Percentiles rank a stretch among this genome's conserved stretches.
Conservation (phyloP, 2,113 vertebrate species). For the Serilophus lunatus region DNA sequence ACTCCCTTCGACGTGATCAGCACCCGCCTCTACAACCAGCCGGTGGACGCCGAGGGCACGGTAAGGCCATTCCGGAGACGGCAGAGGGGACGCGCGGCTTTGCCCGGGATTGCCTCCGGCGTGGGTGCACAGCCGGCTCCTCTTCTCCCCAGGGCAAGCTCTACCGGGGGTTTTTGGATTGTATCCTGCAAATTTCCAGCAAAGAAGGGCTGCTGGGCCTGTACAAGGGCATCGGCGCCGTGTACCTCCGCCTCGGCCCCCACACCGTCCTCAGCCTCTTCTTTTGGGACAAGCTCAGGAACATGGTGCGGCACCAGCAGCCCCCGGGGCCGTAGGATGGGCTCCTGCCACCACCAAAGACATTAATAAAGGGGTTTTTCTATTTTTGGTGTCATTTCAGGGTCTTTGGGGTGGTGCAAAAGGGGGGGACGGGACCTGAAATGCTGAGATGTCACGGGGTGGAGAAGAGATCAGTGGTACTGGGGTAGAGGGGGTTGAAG, state of each 20-base stretch:
- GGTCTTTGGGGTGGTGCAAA: neutral
- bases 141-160: slow-evolving; percentile 79
- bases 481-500: fast-evolving
- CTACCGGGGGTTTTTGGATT: slow-evolving; percentile 86
- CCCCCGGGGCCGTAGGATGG: neutral
- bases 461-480: neutral
- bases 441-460: fast-evolving
- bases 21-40: slow-evolving; percentile 95
- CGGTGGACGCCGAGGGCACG: slow-evolving; percentile 78
- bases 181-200: slow-evolving; percentile 81
- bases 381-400: neutral
- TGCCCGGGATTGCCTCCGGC: fast-evolving
- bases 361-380: slow-evolving; percentile 43
- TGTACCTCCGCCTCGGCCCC: slow-evolving; percentile 89
- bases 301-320: slow-evolving; percentile 57
- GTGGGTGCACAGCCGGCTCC: neutral
- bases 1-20: slow-evolving; percentile 92
- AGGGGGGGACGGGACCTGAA: neutral
- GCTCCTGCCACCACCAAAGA: neutral
- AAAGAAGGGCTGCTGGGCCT: slow-evolving; percentile 84
- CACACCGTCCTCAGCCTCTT: slow-evolving; percentile 95
- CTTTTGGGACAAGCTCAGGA: slow-evolving; percentile 92
- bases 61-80: slow-evolving; percentile 43
- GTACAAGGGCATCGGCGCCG: slow-evolving; percentile 91
- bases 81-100: fast-evolving